Evolutionary conservation across 2,797 vertebrate species (phyloP).

Genomic region (Gastrophryne carolinensis): DNA sequence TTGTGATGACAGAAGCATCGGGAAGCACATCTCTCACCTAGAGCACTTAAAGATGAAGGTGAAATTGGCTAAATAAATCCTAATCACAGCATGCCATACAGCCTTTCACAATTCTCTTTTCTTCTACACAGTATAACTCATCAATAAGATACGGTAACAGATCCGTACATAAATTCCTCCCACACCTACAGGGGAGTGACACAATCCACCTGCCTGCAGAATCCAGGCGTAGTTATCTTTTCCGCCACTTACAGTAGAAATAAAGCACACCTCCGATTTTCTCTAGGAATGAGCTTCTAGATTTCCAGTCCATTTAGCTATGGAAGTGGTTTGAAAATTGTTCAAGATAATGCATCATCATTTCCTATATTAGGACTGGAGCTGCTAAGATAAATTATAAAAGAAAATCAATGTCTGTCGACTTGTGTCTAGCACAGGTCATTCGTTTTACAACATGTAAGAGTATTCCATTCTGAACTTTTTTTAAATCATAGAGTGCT

Average conservation of each 20-base stretch:
- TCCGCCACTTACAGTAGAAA: constrained; percentile 46
- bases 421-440: not conserved
- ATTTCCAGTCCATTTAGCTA: constrained; percentile 40
- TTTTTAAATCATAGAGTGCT: not conserved
- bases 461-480: not conserved
- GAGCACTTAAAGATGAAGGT: constrained; percentile 33
- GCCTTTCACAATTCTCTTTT: constrained; percentile 23
- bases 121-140: constrained; percentile 21
- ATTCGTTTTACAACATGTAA: not conserved
- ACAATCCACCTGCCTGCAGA: constrained; percentile 37
- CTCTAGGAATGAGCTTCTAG: constrained; percentile 16
- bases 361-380: constrained; percentile 32
- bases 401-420: constrained; percentile 13
- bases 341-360: constrained; percentile 33
- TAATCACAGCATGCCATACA: constrained; percentile 27
- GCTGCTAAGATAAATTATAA: constrained; percentile 22
- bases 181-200: constrained; percentile 44
- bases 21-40: constrained; percentile 8
- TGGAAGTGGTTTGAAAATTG: constrained; percentile 32
- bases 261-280: constrained; percentile 33
- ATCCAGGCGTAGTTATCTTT: constrained; percentile 45
- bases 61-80: constrained; percentile 32
- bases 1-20: constrained; percentile 9
- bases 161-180: constrained; percentile 46
- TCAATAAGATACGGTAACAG: constrained; percentile 24